Evolutionary conservation across 2,888 invertebrate genomes (phyloP), one percentile per base, ranked within the genome.

Genomic region (Rhagophthalmus giganteus): DNA sequence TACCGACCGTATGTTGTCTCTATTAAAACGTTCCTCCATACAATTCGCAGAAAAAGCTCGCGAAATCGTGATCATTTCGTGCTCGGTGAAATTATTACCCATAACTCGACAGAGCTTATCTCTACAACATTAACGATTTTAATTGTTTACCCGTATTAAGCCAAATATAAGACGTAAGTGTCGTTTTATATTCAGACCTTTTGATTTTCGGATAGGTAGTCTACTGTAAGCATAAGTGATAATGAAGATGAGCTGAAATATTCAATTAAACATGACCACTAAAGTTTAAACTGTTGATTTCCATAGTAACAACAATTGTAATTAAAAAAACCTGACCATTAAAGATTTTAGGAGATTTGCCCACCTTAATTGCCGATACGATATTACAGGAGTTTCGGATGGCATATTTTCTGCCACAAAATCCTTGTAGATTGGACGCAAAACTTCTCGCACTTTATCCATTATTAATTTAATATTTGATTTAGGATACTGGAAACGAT

Each of bases 61-160:
- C 8, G 86, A 83, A 6, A 91, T 74, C 0, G 90, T 88, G 2
- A 90, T 76, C 69, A 89, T 86, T 74, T 92, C 91, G 55, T 92
- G 91, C 64, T 90, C 88, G 0, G 84, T 85, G 72, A 90, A 85
- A 58, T 81, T 77, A 15, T 83, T 80, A 7, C 82, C 83, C 76
- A 88, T 79, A 38, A 88, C 76, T 60, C 82, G 80, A 61, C 82
- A 79, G 28, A 90, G 63, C 2, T 86, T 84, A 63, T 83, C 78
- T 61, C 87, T 85, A 64, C 10, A 73, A 45, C 6, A 14, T 13
- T 15, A 3, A 12, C 5, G n/a, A 10, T 2, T n/a, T n/a, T n/a
- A n/a, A n/a, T n/a, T n/a, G n/a, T n/a, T n/a, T n/a, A n/a, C n/a
- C n/a, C n/a, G 20, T 20, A 20, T 3, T 20, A 20, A 20, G 7